Percentiles rank a stretch among this genome's conserved stretches.
phyloP scores from a whole-genome alignment of 2,888 invertebrate species.

The Ectropis crepuscularia region DNA sequence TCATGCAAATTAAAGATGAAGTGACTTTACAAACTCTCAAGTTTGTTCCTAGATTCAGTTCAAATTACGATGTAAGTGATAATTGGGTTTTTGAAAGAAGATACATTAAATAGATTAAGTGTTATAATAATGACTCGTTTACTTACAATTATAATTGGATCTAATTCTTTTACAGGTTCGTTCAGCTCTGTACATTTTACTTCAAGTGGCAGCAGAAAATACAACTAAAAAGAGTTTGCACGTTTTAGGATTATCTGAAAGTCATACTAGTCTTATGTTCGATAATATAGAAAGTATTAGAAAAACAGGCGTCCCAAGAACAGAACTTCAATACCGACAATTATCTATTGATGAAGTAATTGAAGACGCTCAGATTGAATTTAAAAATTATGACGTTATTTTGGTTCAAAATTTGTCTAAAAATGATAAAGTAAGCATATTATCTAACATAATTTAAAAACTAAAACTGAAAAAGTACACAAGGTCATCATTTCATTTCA shows the following conservation, averaged over 20 bases:
- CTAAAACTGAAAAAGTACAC: too few relatives aligned
- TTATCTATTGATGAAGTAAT: background rate
- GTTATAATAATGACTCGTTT: too few relatives aligned
- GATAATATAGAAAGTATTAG: constrained; percentile 29
- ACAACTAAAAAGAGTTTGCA: constrained; percentile 39
- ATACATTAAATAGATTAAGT: background rate
- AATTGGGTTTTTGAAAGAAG: background rate
- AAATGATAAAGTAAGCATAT: constrained; percentile 39
- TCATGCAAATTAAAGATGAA: constrained; percentile 26
- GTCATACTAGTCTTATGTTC: constrained; percentile 28
- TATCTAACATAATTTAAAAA: too few relatives aligned
- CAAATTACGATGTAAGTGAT: constrained; percentile 42
- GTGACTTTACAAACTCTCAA: constrained; percentile 37
- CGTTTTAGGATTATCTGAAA: constrained; percentile 37
- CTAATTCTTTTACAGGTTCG: constrained; percentile 31
- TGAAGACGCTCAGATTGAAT: background rate
- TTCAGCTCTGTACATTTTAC: constrained; percentile 40
- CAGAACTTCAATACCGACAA: constrained; percentile 36
- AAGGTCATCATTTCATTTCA: background rate
- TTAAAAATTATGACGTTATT: constrained; percentile 36
- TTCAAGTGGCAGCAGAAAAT: constrained; percentile 52
- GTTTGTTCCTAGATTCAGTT: constrained; percentile 40
- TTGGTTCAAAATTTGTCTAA: constrained; percentile 41
- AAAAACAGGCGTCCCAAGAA: constrained; percentile 17
- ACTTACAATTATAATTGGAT: too few relatives aligned